Base-by-base conservation (phyloP, 2,113 vertebrate species). In the Ochotona princeps region DNA sequence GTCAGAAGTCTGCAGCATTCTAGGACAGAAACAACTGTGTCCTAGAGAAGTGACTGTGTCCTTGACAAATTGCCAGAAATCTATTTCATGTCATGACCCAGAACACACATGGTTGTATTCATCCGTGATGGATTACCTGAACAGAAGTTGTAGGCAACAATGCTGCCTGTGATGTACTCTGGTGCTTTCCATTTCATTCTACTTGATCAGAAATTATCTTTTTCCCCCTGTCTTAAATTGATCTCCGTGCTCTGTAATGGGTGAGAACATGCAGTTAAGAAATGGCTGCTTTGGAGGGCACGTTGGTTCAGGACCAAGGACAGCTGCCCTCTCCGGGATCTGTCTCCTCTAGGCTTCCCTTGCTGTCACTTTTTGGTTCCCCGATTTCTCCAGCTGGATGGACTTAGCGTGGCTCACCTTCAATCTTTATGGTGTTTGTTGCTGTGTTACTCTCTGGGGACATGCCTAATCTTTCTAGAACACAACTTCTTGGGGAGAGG, bases 251-350 rank as follows among this genome's bases (percentile, higher is more conserved):
- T 67, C 54, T 32, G 5, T 23, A 8, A 8, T 44, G 32, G 17
- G 8, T 83, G 66, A 83, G 10, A 4, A 10, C 14, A 6, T 0
- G 1, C 3, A 7, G 11, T 83, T 57, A 7, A 30, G 44, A 28
- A 63, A 67, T 47, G 1, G 26, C 32, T 25, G 7, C 38, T 2
- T 1, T 12, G 7, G 11, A 89, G 17, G 21, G 1, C 75, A 1
- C 1, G 14, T 7, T 74, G 26, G 23, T 84, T 96, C 95, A 95
- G 94, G 2, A 91, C 94, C 80, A 73, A 32, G 85, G 78, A 69
- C 74, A 88, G 79, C 21, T 18, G 8, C 30, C 61, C 32, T 2
- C 20, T 1, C 51, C 0, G 11, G 47, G 38, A 70, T 28, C 44
- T 0, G 1, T 7, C 2, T 57, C 0, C 0, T 0, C 1, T 9